Evolutionary conservation across 2,888 invertebrate genomes (phyloP), one percentile per base, ranked within the genome.

Genomic region (Epiperipatus broadwayi): DNA sequence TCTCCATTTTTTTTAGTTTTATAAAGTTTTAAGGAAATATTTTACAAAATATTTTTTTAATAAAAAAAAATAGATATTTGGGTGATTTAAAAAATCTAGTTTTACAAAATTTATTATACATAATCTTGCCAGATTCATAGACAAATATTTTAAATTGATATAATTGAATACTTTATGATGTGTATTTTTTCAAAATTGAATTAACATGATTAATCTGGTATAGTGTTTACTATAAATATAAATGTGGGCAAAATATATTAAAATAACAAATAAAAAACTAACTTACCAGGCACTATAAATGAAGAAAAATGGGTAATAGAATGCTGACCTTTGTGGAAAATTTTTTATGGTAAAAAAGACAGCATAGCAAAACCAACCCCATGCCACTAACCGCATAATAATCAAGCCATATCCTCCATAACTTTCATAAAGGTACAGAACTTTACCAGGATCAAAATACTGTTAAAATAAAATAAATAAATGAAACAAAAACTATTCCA

Each of bases 401-500:
- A 85, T 72, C 4, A 89, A 61, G 0, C 76, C 75, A 50, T 83
- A 81, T 0, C 89, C 89, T 0, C 85, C 79, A 0, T 80, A 78
- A 29, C 83, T 83, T 60, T 91, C 87, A 53, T 85, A 89, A 2
- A 84, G 57, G 53, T 89, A 87, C 8, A 85, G 56, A 0, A 91
- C 87, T 58, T 78, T 69, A 2, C 85, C 89, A 0, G 87, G 84
- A 58, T 89, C 89, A 54, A 87, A 87, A 1, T 73, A 71, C 78
- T 80, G 56, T 0, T 55, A 53, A 47, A 44, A 45, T 42, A 47
- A 43, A 33, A 37, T 38, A 19, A 40, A 38, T 18, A 41, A 31
- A 35, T 35, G 41, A 33, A 35, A 30, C n/a, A 21, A n/a, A n/a
- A n/a, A n/a, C n/a, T n/a, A n/a, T n/a, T n/a, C n/a, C n/a, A 21